These are phyloP conservation scores for Sylvilagus floridanus DNA, from an alignment of 2,797 vertebrate genomes.

Conservation along the genomic window DNA sequence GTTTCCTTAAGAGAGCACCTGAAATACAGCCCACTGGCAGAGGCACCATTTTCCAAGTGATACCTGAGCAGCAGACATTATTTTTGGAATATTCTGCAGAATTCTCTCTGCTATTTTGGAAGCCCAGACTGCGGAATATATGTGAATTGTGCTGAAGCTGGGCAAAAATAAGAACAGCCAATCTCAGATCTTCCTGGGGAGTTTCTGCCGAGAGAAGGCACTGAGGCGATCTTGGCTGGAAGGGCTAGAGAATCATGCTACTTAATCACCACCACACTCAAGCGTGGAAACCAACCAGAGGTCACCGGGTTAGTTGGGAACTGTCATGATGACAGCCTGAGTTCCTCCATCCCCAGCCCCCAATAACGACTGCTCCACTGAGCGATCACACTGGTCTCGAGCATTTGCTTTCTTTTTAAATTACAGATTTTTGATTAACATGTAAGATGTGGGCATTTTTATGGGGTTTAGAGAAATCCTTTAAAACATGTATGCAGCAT, in stretches of 20 bases:
- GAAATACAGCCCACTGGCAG: not conserved
- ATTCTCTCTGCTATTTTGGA: not conserved
- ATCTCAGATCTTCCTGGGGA: not conserved
- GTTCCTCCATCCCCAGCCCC: not conserved
- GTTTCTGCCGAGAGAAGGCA: not conserved
- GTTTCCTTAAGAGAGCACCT: not conserved
- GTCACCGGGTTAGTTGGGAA: not conserved
- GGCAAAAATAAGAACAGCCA: not conserved
- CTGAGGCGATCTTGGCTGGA: not conserved
- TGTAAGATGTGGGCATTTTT: no score
- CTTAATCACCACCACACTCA: not conserved
- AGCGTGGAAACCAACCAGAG: not conserved
- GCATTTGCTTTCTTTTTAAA: no score
- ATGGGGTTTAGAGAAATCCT: no score
- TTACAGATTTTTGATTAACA: no score
- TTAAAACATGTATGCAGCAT: no score
- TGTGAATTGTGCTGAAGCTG: not conserved
- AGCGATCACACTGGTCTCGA: no score
- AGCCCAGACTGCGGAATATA: not conserved
- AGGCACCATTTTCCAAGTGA: not conserved
- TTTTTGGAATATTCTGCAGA: not conserved
- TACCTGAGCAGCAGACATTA: not conserved
- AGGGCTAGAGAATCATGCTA: not conserved
- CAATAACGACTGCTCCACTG: not conserved
- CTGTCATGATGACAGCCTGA: not conserved